These are phyloP conservation scores for Pollenia angustigena DNA, from an alignment of 2,888 invertebrate genomes.

Conservation along the genomic window DNA sequence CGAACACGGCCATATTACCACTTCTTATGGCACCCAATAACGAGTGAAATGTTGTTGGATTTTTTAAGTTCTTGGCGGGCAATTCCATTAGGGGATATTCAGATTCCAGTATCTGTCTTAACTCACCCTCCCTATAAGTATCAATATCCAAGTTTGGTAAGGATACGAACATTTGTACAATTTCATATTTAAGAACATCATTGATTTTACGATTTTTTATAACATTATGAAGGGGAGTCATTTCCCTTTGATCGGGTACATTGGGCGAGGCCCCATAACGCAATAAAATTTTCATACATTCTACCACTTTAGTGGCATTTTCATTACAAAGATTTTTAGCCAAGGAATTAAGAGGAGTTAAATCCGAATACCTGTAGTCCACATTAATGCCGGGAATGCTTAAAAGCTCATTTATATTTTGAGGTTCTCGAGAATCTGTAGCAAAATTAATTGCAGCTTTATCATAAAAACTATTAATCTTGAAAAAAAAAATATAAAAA, in stretches of 20 bases:
- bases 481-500: background rate
- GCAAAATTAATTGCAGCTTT: conserved; percentile 82
- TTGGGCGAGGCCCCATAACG: conserved; percentile 82
- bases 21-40: conserved; percentile 85
- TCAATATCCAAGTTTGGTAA: conserved; percentile 80
- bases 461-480: conserved; percentile 79
- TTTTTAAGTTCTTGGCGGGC: conserved; percentile 72
- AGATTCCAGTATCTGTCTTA: conserved; percentile 77
- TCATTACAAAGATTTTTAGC: conserved; percentile 80
- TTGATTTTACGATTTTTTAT: conserved; percentile 79
- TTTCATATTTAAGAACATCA: conserved; percentile 73
- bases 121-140: conserved; percentile 82
- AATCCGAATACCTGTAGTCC: conserved; percentile 78
- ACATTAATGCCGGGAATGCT: conserved; percentile 76
- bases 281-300: conserved; percentile 80
- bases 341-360: conserved; percentile 81
- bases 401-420: conserved; percentile 78
- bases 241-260: conserved; percentile 80
- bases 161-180: conserved; percentile 79
- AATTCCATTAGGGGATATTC: conserved; percentile 79
- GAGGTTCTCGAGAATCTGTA: conserved; percentile 81
- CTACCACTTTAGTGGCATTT: conserved; percentile 77
- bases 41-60: conserved; percentile 82
- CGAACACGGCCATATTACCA: conserved; percentile 86
- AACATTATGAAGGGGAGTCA: conserved; percentile 81